Base-by-base conservation (phyloP, 2,888 invertebrate genomes). In the Acleris cristana region DNA sequence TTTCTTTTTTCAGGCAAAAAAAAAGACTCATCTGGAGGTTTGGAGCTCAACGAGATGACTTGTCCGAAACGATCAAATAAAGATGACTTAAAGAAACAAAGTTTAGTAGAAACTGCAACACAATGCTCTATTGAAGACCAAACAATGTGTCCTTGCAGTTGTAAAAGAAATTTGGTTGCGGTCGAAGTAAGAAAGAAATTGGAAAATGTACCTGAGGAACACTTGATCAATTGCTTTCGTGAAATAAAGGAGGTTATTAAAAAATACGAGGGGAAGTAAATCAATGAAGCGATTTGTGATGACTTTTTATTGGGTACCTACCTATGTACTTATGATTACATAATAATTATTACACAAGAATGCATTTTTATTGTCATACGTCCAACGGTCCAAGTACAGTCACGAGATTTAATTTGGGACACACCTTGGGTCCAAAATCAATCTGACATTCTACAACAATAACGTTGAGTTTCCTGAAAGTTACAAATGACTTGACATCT, bases 201-300 rank as follows among this genome's bases (percentile, higher is more conserved):
- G 16, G 45, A 45, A 45, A 45, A 45, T 45, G 45, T 45, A 3
- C 45, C 45, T 45, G 45, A 45, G 14, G 16, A 16, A 45, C 2
- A 45, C 16, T 12, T 45, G 6, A 45, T 45, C 3, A 45, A 45
- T 10, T 16, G 45, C 16, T 45, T 45, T 16, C 45, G 3, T 5
- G 45, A 45, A 45, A 45, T 45, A 45, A 45, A 45, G 45, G 45
- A 45, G 45, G 45, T 45, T 3, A 45, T 45, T 45, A 45, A 45
- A 45, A 45, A 45, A 45, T 45, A 45, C 45, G 45, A 45, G 14
- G 6, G 16, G 14, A 45, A 7, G 16, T 45, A 45, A 16, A 45
- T 3, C 44, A 2, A 44, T 14, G 5, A 44, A 40, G n/a, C n/a
- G n/a, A n/a, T n/a, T n/a, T n/a, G 2, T 2, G 1, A 21, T 21